Percentiles rank a stretch among this genome's conserved stretches.
Conservation (phyloP, 2,888 invertebrate species). For the Leptinotarsa haldemani region DNA sequence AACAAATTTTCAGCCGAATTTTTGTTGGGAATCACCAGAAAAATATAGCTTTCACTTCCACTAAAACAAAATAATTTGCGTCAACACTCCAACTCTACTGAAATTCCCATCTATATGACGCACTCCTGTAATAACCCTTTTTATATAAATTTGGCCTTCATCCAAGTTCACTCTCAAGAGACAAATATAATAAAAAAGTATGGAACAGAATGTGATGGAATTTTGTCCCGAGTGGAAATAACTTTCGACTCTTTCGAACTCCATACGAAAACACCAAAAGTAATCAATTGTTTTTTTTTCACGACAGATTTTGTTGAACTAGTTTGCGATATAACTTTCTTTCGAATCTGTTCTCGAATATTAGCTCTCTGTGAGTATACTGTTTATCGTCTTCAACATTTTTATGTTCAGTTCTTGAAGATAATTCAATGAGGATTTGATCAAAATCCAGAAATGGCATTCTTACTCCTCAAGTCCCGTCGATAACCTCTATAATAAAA, state of each 20-base stretch:
- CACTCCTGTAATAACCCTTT: background rate
- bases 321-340: too few relatives aligned
- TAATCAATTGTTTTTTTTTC: background rate
- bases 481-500: too few relatives aligned
- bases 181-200: constrained; percentile 2
- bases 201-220: background rate
- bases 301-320: background rate
- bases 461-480: too few relatives aligned
- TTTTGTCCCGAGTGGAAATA: background rate
- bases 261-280: background rate
- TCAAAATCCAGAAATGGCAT: too few relatives aligned
- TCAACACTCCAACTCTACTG: background rate
- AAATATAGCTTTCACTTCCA: too few relatives aligned
- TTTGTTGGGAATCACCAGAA: too few relatives aligned
- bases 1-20: too few relatives aligned
- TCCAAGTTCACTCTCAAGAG: background rate
- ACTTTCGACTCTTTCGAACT: background rate
- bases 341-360: too few relatives aligned
- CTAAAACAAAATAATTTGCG: background rate
- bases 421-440: too few relatives aligned
- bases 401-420: too few relatives aligned
- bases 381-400: too few relatives aligned
- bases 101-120: background rate
- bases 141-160: background rate
- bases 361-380: too few relatives aligned